Percentiles rank a stretch among this genome's conserved stretches.
Conservation (phyloP, 2,888 invertebrate genomes). For the Thecophora atra region DNA sequence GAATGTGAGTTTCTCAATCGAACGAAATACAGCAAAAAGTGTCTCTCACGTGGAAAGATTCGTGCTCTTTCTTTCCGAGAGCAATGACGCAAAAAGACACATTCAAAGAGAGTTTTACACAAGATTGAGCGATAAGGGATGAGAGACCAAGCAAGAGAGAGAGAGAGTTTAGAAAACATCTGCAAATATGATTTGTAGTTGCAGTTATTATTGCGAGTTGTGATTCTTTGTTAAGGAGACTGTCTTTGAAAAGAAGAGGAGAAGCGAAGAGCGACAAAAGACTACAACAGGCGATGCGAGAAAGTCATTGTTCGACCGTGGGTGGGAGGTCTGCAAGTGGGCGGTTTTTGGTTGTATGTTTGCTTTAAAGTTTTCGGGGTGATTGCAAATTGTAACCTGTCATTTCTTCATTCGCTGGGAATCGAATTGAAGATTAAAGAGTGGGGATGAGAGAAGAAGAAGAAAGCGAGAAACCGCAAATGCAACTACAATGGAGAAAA, state of each 20-base stretch:
- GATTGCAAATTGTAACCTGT: not conserved
- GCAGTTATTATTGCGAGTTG: not conserved
- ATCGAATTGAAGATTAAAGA: no score
- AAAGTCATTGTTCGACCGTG: not conserved
- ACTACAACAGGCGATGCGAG: not conserved
- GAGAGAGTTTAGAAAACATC: slow-evolving; percentile 32
- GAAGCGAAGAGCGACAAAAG: not conserved
- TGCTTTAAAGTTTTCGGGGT: not conserved
- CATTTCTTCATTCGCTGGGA: no score
- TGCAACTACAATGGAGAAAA: no score
- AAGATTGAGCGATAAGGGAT: slow-evolving; percentile 37
- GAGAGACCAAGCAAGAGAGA: no score
- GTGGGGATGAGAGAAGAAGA: no score
- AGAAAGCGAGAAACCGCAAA: no score
- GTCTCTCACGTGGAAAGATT: no score
- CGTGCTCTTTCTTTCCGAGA: not conserved
- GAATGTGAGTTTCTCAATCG: no score
- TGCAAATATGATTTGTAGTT: slow-evolving; percentile 42
- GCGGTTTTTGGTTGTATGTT: not conserved
- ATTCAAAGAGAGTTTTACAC: slow-evolving; percentile 20
- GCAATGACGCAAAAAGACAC: slow-evolving; percentile 9
- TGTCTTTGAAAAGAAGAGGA: slow-evolving; percentile 9
- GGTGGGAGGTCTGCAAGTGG: not conserved
- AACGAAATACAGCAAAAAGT: no score
- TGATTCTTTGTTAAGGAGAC: not conserved